Percentiles rank a stretch among this genome's conserved stretches.
phyloP scores from a whole-genome alignment of 2,797 vertebrate genomes.

The Odontamblyopus lacepedii region DNA sequence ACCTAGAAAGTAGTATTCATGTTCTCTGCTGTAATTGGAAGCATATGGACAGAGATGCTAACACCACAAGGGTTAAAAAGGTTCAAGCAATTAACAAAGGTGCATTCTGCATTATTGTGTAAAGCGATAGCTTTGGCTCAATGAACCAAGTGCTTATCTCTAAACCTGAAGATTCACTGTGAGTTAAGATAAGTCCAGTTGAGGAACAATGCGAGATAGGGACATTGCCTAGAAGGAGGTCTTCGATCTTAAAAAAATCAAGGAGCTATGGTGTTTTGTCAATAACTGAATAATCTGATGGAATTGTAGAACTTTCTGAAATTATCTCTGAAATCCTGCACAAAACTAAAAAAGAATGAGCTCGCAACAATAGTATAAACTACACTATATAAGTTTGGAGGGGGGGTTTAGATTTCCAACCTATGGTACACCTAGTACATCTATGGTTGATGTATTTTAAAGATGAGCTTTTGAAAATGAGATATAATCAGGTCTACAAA shows the following conservation, averaged over 20 bases:
- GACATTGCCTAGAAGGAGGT: background rate
- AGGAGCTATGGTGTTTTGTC: background rate
- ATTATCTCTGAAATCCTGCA: background rate
- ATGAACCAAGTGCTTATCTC: background rate
- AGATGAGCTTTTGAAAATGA: background rate
- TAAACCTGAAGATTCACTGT: background rate
- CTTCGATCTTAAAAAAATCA: background rate
- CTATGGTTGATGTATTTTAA: background rate
- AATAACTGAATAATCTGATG: background rate
- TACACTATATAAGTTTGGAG: background rate
- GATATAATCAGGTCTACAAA: conserved; percentile 37
- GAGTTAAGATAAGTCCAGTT: background rate
- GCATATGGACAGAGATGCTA: background rate
- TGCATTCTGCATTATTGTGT: conserved; percentile 2
- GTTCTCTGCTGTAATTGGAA: conserved; percentile 2
- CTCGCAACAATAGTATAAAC: too few species aligned
- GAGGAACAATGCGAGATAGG: background rate
- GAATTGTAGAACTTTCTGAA: background rate
- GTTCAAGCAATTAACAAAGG: conserved; percentile 1
- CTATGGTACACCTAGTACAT: background rate
- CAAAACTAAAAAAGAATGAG: too few species aligned
- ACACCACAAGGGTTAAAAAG: background rate
- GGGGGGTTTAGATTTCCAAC: background rate
- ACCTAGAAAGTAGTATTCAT: background rate
- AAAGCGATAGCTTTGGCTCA: background rate